Percentiles rank a stretch among this genome's conserved stretches.
Evolutionary conservation across 30 jellyfish, hydroid and myxozoan species (phyloP).

Genomic region (Clytia hemisphaerica): DNA sequence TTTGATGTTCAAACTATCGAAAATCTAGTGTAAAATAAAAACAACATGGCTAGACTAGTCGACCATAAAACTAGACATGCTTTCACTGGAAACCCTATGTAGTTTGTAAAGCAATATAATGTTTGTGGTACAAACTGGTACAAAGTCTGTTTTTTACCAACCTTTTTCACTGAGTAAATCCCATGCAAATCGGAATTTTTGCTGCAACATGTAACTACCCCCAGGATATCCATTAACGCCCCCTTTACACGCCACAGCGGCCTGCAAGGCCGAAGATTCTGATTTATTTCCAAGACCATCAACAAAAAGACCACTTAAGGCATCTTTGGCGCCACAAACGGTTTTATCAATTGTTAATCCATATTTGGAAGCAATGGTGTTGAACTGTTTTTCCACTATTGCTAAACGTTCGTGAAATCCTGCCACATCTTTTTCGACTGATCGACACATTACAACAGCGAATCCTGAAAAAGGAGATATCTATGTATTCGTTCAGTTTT

Average conservation of each 20-base stretch:
- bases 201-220: constrained; percentile 37
- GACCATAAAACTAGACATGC: too few species aligned
- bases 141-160: too few species aligned
- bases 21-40: too few species aligned
- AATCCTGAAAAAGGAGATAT: not conserved
- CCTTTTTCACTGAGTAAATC: constrained; percentile 14
- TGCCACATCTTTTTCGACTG: not conserved
- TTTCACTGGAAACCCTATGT: too few species aligned
- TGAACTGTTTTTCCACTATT: not conserved
- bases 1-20: too few species aligned
- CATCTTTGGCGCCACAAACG: constrained; percentile 10
- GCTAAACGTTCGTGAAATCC: not conserved
- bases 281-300: constrained; percentile 32
- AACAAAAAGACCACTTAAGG: not conserved
- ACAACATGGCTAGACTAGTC: too few species aligned
- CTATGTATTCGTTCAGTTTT: too few species aligned
- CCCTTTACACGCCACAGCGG: constrained; percentile 2
- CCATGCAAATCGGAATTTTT: constrained; percentile 15
- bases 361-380: not conserved
- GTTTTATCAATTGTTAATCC: not conserved
- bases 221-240: constrained; percentile 34
- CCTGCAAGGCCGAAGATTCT: constrained; percentile 16
- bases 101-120: too few species aligned
- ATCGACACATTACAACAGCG: constrained; percentile 1
- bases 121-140: too few species aligned